These are phyloP conservation scores for Parnassius orleans DNA, from an alignment of 2,888 invertebrate genomes.

Conservation along the genomic window DNA sequence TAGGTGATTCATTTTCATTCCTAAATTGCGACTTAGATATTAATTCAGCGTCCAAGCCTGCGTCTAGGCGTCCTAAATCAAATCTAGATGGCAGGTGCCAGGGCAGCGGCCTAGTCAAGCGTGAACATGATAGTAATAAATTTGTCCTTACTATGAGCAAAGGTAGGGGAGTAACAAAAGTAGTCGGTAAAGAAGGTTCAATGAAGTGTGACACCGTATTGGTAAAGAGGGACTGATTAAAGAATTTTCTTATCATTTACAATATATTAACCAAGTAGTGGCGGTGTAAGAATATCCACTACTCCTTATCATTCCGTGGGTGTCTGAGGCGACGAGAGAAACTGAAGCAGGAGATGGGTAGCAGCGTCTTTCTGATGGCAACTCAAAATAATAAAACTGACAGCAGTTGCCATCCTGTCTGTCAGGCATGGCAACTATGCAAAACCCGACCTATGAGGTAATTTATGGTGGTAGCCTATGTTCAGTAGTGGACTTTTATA, in stretches of 20 bases:
- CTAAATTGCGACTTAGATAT: constrained; percentile 41
- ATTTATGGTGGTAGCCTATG: too few relatives aligned
- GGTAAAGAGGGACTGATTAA: constrained; percentile 12
- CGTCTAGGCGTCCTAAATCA: constrained; percentile 57
- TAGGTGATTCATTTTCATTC: constrained; percentile 15
- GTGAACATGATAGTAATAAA: constrained; percentile 67
- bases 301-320: too few relatives aligned
- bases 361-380: too few relatives aligned
- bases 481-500: too few relatives aligned
- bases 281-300: too few relatives aligned
- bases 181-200: constrained; percentile 41
- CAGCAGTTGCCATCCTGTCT: too few relatives aligned
- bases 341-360: too few relatives aligned
- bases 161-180: constrained; percentile 45
- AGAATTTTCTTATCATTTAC: background rate
- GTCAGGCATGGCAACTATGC: too few relatives aligned
- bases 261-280: too few relatives aligned
- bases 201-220: constrained; percentile 45
- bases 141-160: constrained; percentile 38
- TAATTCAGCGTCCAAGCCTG: constrained; percentile 57
- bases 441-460: too few relatives aligned
- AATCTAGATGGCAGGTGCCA: constrained; percentile 60
- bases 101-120: constrained; percentile 46
- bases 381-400: too few relatives aligned
- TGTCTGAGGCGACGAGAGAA: too few relatives aligned